A percentile compares a stretch with the other conserved stretches of the same genome.
Evolutionary conservation across 2,113 vertebrate genomes (phyloP).

Genomic region (Crypturellus undulatus): DNA sequence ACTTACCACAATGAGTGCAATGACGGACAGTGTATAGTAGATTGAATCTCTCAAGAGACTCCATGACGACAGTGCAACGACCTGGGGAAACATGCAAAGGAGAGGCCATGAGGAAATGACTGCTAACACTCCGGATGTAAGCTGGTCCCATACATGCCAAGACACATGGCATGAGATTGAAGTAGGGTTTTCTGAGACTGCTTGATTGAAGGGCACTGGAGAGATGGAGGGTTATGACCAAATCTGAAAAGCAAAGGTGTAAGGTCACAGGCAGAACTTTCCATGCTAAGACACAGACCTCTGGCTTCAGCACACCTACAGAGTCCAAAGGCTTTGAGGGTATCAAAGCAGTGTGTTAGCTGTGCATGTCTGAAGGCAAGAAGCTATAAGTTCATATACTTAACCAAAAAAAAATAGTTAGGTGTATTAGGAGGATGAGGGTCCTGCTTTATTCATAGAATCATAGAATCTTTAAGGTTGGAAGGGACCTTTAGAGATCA

Average conservation of each 20-base stretch:
- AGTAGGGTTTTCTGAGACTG: not conserved
- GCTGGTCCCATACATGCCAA: rapidly evolving
- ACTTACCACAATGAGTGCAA: slow-evolving; percentile 95
- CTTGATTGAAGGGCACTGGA: not conserved
- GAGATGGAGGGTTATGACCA: not conserved
- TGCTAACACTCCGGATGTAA: not conserved
- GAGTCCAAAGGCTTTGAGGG: not conserved
- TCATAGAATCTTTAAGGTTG: too few relatives aligned
- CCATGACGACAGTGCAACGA: slow-evolving; percentile 90
- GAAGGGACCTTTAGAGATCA: too few relatives aligned
- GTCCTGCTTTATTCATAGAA: not conserved
- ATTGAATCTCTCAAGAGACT: slow-evolving; percentile 91
- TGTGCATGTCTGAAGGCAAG: not conserved
- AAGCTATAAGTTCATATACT: not conserved
- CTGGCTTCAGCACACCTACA: not conserved
- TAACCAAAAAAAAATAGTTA: not conserved
- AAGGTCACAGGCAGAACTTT: not conserved
- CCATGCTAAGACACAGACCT: not conserved
- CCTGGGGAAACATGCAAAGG: slow-evolving; percentile 73
- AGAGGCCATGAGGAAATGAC: not conserved
- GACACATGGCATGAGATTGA: rapidly evolving
- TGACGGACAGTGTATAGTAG: slow-evolving; percentile 93
- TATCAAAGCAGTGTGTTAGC: not conserved
- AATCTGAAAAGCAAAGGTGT: not conserved
- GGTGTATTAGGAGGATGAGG: too few relatives aligned